phyloP scores from a whole-genome alignment of 2,888 invertebrate genomes.

The Merodon equestris region DNA sequence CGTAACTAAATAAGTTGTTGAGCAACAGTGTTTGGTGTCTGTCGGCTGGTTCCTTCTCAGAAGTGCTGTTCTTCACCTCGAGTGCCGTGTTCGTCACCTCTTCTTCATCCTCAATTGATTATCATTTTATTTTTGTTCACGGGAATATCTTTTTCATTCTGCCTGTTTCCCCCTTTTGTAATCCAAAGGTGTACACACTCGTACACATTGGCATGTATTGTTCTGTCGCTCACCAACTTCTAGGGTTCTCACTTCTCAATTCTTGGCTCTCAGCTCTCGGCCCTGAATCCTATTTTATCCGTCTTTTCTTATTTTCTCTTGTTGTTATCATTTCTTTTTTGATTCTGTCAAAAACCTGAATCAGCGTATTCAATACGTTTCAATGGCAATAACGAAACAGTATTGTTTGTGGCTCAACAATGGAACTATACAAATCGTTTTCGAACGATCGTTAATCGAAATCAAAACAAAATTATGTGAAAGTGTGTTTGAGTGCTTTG shows the following conservation, averaged over 20 bases:
- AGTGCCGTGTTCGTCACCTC: constrained; percentile 67
- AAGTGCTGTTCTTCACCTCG: constrained; percentile 43
- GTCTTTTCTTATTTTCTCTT: constrained; percentile 15
- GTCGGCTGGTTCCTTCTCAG: constrained; percentile 50
- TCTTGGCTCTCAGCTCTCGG: no score
- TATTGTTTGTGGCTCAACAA: constrained; percentile 60
- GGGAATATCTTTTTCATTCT: constrained; percentile 51
- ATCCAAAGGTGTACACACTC: constrained; percentile 27
- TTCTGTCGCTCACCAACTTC: constrained; percentile 35
- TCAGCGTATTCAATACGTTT: constrained; percentile 54
- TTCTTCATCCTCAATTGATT: constrained; percentile 60
- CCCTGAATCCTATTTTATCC: no score
- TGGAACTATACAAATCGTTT: constrained; percentile 61
- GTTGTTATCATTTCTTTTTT: constrained; percentile 24
- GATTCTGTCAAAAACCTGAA: constrained; percentile 57
- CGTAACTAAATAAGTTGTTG: constrained; percentile 65
- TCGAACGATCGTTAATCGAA: constrained; percentile 63
- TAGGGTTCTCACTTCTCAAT: constrained; percentile 28
- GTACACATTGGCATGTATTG: constrained; percentile 23
- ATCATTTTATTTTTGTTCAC: constrained; percentile 65
- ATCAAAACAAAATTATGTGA: constrained; percentile 62
- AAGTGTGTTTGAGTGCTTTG: constrained; percentile 46
- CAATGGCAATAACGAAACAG: constrained; percentile 63
- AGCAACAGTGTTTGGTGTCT: constrained; percentile 18
- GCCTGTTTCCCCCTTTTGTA: constrained; percentile 39